phyloP scores from a whole-genome alignment of 2,113 vertebrate genomes.

The Gambusia holbrooki region DNA sequence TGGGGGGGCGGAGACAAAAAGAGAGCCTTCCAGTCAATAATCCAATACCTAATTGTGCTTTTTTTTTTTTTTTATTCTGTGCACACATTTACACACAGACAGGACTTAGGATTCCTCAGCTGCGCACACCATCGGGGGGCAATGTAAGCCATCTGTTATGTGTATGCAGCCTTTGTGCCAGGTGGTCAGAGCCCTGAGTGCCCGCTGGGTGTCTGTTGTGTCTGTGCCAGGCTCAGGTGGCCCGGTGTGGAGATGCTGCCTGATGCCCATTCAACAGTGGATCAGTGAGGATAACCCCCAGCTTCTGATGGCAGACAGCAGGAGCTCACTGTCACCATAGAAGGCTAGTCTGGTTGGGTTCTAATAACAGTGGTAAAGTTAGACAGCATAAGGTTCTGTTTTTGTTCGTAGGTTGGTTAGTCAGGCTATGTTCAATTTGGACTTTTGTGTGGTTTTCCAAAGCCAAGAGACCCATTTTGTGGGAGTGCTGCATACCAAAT shows the following conservation, averaged over 20 bases:
- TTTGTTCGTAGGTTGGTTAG: not conserved
- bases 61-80: slow-evolving; percentile 31
- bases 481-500: too few relatives aligned
- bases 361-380: too few relatives aligned
- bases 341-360: not conserved
- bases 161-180: slow-evolving; percentile 52
- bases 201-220: slow-evolving; percentile 52
- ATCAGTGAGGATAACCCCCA: slow-evolving; percentile 13
- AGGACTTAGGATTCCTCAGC: slow-evolving; percentile 50
- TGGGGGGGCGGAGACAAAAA: slow-evolving; percentile 31
- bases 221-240: slow-evolving; percentile 64
- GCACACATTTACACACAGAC: slow-evolving; percentile 39
- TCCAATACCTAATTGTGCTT: slow-evolving; percentile 49
- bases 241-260: slow-evolving; percentile 7
- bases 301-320: not conserved
- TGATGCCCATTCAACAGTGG: slow-evolving; percentile 40
- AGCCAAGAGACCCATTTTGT: too few relatives aligned
- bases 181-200: slow-evolving; percentile 48
- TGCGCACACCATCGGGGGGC: slow-evolving; percentile 42
- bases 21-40: slow-evolving; percentile 52
- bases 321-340: not conserved
- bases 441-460: too few relatives aligned
- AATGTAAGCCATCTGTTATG: slow-evolving; percentile 61
- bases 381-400: too few relatives aligned
- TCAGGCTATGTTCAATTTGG: not conserved